Percentiles rank a stretch among this genome's conserved stretches.
These are phyloP conservation scores for Limanda limanda DNA, from an alignment of 2,113 vertebrate species.

Conservation along the genomic window DNA sequence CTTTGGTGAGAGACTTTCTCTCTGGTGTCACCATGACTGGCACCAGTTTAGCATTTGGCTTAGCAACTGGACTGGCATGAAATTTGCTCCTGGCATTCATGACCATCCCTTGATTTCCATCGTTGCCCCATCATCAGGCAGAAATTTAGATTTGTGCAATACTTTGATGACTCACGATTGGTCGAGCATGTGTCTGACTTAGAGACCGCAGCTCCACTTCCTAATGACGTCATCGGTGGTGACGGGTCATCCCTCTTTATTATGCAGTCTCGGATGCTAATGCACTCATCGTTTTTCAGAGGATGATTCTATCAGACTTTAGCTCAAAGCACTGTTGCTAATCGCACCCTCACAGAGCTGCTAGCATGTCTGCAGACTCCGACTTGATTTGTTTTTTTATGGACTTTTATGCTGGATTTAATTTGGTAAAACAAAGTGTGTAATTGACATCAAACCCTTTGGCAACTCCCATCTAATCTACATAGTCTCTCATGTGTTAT, in stretches of 20 bases:
- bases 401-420: not conserved
- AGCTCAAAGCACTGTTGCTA: not conserved
- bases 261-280: too few relatives aligned
- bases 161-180: not conserved
- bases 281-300: too few relatives aligned
- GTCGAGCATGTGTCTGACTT: too few relatives aligned
- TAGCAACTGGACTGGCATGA: too few relatives aligned
- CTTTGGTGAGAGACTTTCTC: not conserved
- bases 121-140: not conserved
- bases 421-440: slow-evolving; percentile 2
- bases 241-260: too few relatives aligned
- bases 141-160: not conserved
- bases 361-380: not conserved
- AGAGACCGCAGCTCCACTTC: too few relatives aligned
- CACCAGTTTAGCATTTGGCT: too few relatives aligned
- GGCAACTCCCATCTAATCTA: not conserved
- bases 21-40: too few relatives aligned
- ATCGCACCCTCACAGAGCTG: not conserved
- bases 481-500: not conserved
- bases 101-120: not conserved
- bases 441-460: not conserved
- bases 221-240: too few relatives aligned
- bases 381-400: not conserved
- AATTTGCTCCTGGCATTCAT: not conserved
- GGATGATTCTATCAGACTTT: too few relatives aligned